These are phyloP conservation scores for Drosophila parvula DNA, from an alignment of 1,140 invertebrate species.

Conservation along the genomic window DNA sequence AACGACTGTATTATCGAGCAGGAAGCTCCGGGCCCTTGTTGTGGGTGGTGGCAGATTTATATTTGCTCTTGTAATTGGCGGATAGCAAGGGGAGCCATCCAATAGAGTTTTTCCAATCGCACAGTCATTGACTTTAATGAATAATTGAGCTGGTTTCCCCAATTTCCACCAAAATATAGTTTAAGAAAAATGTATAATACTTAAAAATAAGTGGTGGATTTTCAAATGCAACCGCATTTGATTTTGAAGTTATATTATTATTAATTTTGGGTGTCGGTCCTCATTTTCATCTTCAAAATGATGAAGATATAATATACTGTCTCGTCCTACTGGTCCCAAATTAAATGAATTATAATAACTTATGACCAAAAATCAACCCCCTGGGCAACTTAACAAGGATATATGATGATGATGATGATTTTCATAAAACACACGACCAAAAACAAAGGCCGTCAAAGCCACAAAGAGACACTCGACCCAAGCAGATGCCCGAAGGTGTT, in stretches of 20 bases:
- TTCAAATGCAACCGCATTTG: background rate
- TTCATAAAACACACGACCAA: conserved; percentile 12
- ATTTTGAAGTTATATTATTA: background rate
- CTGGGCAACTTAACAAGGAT: conserved; percentile 76
- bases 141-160: conserved; percentile 63
- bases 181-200: conserved; percentile 5
- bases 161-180: conserved; percentile 35
- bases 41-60: conserved; percentile 54
- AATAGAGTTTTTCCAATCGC: conserved; percentile 21
- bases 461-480: conserved; percentile 78
- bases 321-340: conserved; percentile 60
- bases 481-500: conserved; percentile 69
- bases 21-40: conserved; percentile 27
- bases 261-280: background rate
- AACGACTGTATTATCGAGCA: conserved; percentile 55
- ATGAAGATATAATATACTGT: conserved; percentile 63
- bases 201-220: background rate
- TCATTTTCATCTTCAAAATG: conserved; percentile 31
- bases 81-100: conserved; percentile 35
- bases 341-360: conserved; percentile 78
- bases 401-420: conserved; percentile 74
- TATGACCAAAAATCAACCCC: conserved; percentile 62
- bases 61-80: conserved; percentile 78
- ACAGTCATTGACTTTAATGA: conserved; percentile 75
- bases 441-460: conserved; percentile 77